Evolutionary conservation across 2,797 vertebrate species (phyloP).

Genomic region (Mormyrus hasselquistii): DNA sequence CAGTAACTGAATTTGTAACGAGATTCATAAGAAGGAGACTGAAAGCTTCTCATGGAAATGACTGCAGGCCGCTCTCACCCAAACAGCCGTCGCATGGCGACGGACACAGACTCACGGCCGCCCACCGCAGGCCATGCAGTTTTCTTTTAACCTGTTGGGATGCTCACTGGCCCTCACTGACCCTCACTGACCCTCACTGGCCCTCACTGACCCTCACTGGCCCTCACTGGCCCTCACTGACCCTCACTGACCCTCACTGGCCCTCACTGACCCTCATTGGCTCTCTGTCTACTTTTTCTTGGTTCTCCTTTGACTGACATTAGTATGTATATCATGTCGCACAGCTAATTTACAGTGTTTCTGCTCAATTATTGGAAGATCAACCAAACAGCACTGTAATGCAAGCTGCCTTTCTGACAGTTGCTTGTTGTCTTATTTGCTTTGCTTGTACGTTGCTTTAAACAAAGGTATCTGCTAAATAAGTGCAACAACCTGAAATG

Average conservation of each 20-base stretch:
- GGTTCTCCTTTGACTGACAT: not conserved
- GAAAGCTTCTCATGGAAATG: not conserved
- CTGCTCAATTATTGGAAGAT: not conserved
- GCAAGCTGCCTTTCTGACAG: not conserved
- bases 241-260: not conserved
- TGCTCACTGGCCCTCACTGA: no score
- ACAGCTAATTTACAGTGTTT: not conserved
- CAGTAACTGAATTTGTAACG: not conserved
- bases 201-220: not conserved
- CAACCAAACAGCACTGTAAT: not conserved
- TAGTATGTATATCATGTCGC: not conserved
- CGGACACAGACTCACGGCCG: not conserved
- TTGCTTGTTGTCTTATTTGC: not conserved
- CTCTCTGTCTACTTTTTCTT: not conserved
- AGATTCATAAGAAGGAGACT: not conserved
- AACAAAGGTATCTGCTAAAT: not conserved
- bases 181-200: not conserved
- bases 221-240: not conserved
- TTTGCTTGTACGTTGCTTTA: not conserved
- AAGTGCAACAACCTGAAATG: not conserved
- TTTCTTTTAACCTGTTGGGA: not conserved
- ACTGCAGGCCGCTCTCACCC: not conserved
- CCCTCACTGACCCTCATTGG: not conserved
- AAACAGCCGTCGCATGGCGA: not conserved
- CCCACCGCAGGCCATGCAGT: no score